phyloP scores from a whole-genome alignment of 2,113 vertebrate genomes.

The Apaloderma vittatum region DNA sequence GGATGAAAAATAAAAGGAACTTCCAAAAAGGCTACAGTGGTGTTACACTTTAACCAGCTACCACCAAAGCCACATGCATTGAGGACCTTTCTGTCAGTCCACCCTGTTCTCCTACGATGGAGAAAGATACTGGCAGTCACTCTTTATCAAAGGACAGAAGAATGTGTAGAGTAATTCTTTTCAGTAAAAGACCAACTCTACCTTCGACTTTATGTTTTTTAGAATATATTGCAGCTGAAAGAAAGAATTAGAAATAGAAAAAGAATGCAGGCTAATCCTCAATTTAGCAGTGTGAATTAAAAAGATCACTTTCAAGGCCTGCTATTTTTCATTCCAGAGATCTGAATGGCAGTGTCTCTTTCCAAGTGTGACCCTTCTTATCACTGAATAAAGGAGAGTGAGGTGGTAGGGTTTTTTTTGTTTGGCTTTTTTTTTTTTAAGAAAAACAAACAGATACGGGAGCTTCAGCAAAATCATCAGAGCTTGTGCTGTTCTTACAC shows the following conservation, averaged over 20 bases:
- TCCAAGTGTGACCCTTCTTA: background rate
- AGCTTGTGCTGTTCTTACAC: background rate
- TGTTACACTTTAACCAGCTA: background rate
- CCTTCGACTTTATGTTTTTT: background rate
- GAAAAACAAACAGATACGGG: background rate
- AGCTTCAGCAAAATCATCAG: background rate
- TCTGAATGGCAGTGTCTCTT: background rate
- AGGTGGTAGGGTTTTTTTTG: too few relatives aligned
- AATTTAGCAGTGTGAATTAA: conserved; percentile 38
- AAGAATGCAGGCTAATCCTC: conserved; percentile 9
- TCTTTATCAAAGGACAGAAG: background rate
- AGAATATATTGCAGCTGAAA: background rate
- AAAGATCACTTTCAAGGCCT: conserved; percentile 9
- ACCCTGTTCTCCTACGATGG: background rate
- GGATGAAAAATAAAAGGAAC: background rate
- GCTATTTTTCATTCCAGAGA: conserved; percentile 15
- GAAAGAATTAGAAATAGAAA: conserved; percentile 15
- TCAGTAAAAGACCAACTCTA: background rate
- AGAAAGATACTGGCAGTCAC: background rate
- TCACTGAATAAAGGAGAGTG: background rate
- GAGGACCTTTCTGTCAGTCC: background rate
- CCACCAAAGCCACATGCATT: background rate
- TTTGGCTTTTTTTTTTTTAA: background rate
- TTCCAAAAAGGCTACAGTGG: background rate
- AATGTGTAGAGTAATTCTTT: background rate